Percentiles rank a stretch among this genome's conserved stretches.
phyloP scores from a whole-genome alignment of 2,797 vertebrate species.

The Enteromius trimaculatus region DNA sequence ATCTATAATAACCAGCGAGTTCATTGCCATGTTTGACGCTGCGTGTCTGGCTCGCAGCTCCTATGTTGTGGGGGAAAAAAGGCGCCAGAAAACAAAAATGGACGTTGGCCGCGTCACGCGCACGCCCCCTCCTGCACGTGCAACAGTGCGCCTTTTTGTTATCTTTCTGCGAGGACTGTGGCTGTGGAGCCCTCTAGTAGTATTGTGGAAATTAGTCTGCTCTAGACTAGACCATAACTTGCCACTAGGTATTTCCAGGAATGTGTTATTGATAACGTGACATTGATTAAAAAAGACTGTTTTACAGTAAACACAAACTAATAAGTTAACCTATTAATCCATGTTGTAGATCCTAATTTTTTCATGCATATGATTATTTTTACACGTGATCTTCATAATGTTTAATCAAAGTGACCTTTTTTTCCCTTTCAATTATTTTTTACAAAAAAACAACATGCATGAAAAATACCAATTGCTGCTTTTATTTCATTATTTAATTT shows the following conservation, averaged over 20 bases:
- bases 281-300: not conserved
- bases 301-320: not conserved
- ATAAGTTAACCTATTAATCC: not conserved
- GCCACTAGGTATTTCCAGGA: not conserved
- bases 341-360: not conserved
- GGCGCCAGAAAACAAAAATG: slow-evolving; percentile 45
- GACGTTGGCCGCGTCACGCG: slow-evolving; percentile 9
- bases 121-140: slow-evolving; percentile 43
- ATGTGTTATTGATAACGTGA: not conserved
- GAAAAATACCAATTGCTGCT: too few species aligned
- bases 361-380: not conserved
- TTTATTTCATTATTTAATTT: not conserved
- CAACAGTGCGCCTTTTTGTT: slow-evolving; percentile 20
- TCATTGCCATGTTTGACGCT: not conserved
- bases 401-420: not conserved
- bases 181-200: not conserved
- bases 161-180: not conserved
- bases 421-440: too few species aligned
- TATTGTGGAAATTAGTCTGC: not conserved
- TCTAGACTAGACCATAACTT: not conserved
- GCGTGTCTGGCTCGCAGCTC: not conserved
- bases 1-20: too few species aligned
- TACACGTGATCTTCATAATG: not conserved
- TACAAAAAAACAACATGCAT: not conserved
- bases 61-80: not conserved